These are phyloP conservation scores for Oxyteleia sp. DNA, from an alignment of 2,888 invertebrate genomes.

Conservation along the genomic window DNA sequence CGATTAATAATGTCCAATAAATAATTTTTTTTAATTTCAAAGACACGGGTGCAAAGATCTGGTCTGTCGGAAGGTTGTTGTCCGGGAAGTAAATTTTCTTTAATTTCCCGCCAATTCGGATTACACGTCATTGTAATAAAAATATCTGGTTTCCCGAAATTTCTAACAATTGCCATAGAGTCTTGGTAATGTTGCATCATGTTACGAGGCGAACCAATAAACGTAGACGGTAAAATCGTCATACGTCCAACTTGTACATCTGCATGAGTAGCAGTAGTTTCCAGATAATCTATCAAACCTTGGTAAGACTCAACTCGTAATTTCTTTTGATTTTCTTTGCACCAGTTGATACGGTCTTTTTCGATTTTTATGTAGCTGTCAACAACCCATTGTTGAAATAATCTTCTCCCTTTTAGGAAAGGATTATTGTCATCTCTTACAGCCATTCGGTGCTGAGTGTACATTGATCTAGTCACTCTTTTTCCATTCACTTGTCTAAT, in stretches of 20 bases:
- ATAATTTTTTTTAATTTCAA: not conserved
- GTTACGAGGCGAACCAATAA: not conserved
- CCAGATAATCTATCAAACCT: not conserved
- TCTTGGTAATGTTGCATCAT: constrained; percentile 1
- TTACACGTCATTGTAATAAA: not conserved
- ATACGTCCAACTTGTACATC: not conserved
- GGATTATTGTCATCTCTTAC: not conserved
- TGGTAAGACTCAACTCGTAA: not conserved
- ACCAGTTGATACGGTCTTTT: not conserved
- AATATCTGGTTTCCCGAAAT: not conserved
- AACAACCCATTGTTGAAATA: not conserved
- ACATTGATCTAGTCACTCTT: constrained; percentile 1
- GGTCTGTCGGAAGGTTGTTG: constrained; percentile 1
- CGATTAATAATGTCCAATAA: not conserved
- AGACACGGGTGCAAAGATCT: not conserved
- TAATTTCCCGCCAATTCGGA: not conserved
- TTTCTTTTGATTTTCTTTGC: not conserved
- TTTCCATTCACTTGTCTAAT: not conserved
- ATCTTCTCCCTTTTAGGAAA: not conserved
- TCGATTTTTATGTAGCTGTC: not conserved
- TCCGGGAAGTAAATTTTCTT: not conserved
- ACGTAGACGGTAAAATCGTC: not conserved
- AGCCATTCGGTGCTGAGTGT: not conserved
- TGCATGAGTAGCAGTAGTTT: not conserved
- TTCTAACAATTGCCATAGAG: not conserved